phyloP scores from a whole-genome alignment of 2,888 invertebrate species.

The Drepana falcataria region DNA sequence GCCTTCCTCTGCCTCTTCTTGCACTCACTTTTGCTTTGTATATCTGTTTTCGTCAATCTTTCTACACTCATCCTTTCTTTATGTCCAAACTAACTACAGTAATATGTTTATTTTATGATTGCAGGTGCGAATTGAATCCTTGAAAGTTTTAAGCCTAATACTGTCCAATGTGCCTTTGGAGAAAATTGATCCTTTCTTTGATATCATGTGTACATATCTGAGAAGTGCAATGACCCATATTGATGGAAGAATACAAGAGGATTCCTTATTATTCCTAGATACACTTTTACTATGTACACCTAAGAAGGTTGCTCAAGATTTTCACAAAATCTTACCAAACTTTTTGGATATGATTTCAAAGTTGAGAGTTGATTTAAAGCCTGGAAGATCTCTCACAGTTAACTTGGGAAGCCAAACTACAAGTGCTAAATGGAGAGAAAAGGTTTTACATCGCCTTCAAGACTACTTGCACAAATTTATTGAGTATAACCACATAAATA shows the following conservation, averaged over 20 bases:
- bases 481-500: constrained; percentile 38
- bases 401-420: constrained; percentile 86
- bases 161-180: constrained; percentile 56
- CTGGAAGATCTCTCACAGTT: constrained; percentile 83
- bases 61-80: no score
- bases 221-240: constrained; percentile 95
- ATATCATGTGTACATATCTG: constrained; percentile 87
- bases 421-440: constrained; percentile 87
- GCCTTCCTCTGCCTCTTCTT: no score
- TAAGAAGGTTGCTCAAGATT: constrained; percentile 81
- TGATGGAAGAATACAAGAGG: constrained; percentile 87
- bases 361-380: constrained; percentile 79
- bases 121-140: constrained; percentile 75
- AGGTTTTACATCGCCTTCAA: constrained; percentile 85
- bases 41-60: no score
- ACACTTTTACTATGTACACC: constrained; percentile 84
- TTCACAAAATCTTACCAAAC: constrained; percentile 85
- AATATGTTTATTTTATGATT: constrained; percentile 17
- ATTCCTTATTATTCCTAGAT: constrained; percentile 88
- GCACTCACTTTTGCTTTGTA: no score
- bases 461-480: constrained; percentile 62
- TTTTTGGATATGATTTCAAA: constrained; percentile 92
- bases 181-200: constrained; percentile 85
- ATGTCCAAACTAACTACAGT: no score
- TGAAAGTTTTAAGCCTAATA: constrained; percentile 76